Percentiles rank a stretch among this genome's conserved stretches.
These are phyloP conservation scores for Rhimphoctona megacephalus DNA, from an alignment of 2,888 invertebrate species.

Conservation along the genomic window DNA sequence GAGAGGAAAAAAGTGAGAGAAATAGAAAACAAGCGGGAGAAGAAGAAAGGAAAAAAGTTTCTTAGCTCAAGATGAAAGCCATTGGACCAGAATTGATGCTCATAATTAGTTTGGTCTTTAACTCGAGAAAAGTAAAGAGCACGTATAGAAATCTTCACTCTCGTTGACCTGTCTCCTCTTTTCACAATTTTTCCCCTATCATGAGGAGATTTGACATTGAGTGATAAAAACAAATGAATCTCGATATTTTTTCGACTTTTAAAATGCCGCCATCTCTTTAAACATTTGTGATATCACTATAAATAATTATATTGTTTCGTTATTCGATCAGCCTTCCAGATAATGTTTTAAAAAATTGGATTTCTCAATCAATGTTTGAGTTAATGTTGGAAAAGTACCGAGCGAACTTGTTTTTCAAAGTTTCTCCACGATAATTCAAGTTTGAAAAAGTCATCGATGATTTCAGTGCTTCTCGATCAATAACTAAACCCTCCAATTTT, in stretches of 20 bases:
- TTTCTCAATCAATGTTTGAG: neutral
- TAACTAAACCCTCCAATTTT: neutral
- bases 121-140: conserved; percentile 43
- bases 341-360: neutral
- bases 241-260: neutral
- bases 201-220: neutral
- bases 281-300: neutral
- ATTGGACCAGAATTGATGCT: conserved; percentile 65
- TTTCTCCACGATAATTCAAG: neutral
- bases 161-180: conserved; percentile 16
- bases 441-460: neutral
- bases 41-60: conserved; percentile 3
- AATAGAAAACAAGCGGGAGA: neutral
- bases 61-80: conserved; percentile 59
- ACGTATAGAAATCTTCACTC: conserved; percentile 39
- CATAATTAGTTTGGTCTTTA: conserved; percentile 63
- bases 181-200: conserved; percentile 6
- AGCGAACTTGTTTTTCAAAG: neutral
- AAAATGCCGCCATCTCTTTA: neutral
- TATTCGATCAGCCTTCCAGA: neutral
- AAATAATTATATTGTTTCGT: neutral
- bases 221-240: neutral
- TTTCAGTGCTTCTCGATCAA: neutral
- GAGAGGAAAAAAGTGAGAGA: neutral
- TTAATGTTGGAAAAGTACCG: neutral